Evolutionary conservation across 2,797 vertebrate species (phyloP).

Genomic region (Anomalospiza imberbis): DNA sequence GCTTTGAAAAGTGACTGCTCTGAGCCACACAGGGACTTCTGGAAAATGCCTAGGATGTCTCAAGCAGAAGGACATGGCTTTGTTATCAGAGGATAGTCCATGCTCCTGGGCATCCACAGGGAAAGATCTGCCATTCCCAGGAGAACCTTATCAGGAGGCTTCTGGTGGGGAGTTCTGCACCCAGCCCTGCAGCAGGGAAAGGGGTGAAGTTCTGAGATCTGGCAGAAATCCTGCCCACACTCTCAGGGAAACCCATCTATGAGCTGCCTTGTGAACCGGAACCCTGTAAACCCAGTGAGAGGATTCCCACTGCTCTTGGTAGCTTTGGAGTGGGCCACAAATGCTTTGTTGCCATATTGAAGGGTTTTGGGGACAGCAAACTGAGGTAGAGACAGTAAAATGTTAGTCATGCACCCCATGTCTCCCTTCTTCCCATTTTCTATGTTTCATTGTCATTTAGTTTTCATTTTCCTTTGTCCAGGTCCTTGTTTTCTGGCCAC

Average conservation of each 20-base stretch:
- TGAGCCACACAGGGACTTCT: background rate
- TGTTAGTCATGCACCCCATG: background rate
- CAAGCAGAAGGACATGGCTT: background rate
- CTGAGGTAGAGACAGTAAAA: background rate
- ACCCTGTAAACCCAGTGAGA: background rate
- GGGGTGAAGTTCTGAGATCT: background rate
- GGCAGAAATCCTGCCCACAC: background rate
- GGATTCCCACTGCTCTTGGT: background rate
- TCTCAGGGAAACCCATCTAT: background rate
- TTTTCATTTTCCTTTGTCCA: background rate
- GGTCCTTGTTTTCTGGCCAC: background rate
- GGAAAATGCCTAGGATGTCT: background rate
- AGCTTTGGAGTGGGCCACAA: background rate
- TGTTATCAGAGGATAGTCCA: background rate
- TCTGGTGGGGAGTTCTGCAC: background rate
- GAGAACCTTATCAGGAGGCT: background rate
- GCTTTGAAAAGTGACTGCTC: slow-evolving; percentile 1
- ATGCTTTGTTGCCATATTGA: background rate
- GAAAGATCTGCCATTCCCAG: background rate
- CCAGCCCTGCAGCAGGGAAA: background rate
- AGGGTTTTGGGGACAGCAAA: background rate
- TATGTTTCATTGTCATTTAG: background rate
- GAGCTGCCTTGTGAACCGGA: background rate
- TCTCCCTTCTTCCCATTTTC: background rate
- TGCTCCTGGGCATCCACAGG: background rate